Conservation (phyloP, 2,113 vertebrate species). For the Proteles cristata region DNA sequence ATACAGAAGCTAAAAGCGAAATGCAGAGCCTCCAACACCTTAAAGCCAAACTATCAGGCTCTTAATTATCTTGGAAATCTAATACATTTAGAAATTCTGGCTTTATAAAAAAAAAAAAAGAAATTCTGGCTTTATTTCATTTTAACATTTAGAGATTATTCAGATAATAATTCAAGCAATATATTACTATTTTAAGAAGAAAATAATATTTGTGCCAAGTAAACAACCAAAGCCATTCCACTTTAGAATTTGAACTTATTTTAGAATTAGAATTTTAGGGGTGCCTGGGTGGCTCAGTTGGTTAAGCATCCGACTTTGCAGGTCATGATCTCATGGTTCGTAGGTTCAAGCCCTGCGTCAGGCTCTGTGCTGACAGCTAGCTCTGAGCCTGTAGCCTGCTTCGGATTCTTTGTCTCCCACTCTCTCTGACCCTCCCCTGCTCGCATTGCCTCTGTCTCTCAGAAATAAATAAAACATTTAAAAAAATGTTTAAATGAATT, state of each 20-base stretch:
- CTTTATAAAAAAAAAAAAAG: background rate
- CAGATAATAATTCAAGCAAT: conserved; percentile 30
- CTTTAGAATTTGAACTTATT: conserved; percentile 31
- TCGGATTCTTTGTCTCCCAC: no score
- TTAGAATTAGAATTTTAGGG: background rate
- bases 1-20: conserved; percentile 19
- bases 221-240: conserved; percentile 16
- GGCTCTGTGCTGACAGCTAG: no score
- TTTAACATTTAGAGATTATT: background rate
- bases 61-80: conserved; percentile 52
- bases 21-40: background rate
- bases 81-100: conserved; percentile 27
- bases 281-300: no score
- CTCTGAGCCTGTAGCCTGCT: no score
- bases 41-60: conserved; percentile 49
- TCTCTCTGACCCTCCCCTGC: no score
- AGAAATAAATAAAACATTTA: no score
- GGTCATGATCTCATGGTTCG: no score
- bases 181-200: conserved; percentile 11
- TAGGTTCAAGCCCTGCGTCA: no score
- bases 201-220: background rate
- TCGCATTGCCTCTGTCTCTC: no score
- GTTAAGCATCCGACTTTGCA: no score
- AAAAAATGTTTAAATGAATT: background rate
- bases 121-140: conserved; percentile 10